phyloP scores from a whole-genome alignment of 2,888 invertebrate genomes.

The Tinea semifulvella region DNA sequence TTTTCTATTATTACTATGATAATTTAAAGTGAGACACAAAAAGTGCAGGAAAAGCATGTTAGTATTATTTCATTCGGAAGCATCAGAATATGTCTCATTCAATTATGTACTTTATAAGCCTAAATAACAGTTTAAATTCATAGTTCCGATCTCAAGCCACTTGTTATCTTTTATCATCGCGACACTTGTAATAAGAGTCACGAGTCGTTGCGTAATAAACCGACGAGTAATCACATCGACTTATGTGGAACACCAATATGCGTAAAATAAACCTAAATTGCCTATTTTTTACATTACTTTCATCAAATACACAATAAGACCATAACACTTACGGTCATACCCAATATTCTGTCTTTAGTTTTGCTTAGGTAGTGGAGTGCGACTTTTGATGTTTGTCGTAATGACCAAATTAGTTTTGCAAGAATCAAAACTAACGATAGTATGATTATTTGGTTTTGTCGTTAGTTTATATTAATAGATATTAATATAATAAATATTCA shows the following conservation, averaged over 20 bases:
- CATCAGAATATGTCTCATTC: slow-evolving; percentile 12
- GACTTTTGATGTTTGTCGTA: too few relatives aligned
- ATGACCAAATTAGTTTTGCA: too few relatives aligned
- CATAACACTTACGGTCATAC: too few relatives aligned
- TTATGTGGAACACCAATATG: slow-evolving; percentile 32
- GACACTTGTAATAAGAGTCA: slow-evolving; percentile 51
- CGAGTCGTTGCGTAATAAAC: slow-evolving; percentile 58
- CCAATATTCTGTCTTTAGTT: too few relatives aligned
- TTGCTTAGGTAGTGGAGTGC: too few relatives aligned
- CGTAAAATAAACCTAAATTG: too few relatives aligned
- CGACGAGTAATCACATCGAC: slow-evolving; percentile 40
- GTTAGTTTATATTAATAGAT: too few relatives aligned
- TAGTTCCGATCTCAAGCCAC: slow-evolving; percentile 25
- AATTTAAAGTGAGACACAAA: slow-evolving; percentile 33
- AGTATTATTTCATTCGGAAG: slow-evolving; percentile 37
- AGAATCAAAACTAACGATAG: too few relatives aligned
- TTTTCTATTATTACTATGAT: slow-evolving; percentile 27
- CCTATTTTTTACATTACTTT: too few relatives aligned
- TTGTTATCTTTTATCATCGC: slow-evolving; percentile 40
- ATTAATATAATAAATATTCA: too few relatives aligned
- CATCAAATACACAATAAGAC: too few relatives aligned
- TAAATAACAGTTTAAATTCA: slow-evolving; percentile 28
- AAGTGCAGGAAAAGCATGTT: slow-evolving; percentile 43
- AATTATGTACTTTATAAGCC: slow-evolving; percentile 1
- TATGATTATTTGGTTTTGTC: too few relatives aligned